phyloP scores from a whole-genome alignment of 2,113 vertebrate genomes.

The Eretmochelys imbricata region DNA sequence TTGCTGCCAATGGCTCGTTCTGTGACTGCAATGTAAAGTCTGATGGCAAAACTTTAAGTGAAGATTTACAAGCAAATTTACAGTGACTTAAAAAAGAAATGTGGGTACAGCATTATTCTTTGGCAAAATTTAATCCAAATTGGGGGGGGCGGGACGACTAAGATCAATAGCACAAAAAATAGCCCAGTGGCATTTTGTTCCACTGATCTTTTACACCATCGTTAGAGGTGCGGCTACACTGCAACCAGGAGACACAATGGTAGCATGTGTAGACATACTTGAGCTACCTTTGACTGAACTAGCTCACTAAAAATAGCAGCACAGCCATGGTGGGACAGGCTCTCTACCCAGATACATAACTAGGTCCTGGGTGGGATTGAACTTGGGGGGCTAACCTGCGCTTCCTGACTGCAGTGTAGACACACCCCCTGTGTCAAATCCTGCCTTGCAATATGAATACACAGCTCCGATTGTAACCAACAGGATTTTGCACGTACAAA shows the following conservation, averaged over 20 bases:
- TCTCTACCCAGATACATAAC: not conserved
- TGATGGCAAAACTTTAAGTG: not conserved
- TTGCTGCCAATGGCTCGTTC: not conserved
- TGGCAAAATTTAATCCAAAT: not conserved
- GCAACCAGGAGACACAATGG: not conserved
- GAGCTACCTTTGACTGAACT: not conserved
- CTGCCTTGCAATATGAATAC: rapidly evolving
- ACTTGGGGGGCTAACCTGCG: not conserved
- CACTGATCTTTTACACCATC: not conserved
- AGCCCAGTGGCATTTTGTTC: not conserved
- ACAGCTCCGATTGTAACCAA: rapidly evolving
- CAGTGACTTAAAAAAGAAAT: not conserved
- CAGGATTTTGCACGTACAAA: rapidly evolving
- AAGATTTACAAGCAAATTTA: conserved; percentile 12
- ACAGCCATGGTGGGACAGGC: not conserved
- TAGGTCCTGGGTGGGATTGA: not conserved
- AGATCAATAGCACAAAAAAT: not conserved
- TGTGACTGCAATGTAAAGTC: not conserved
- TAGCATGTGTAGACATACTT: not conserved
- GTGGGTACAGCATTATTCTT: not conserved
- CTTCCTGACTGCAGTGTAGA: not conserved
- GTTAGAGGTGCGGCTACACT: not conserved
- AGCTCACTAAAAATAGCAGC: not conserved
- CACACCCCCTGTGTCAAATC: rapidly evolving
- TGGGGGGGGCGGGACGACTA: not conserved